These are phyloP conservation scores for Drosophila kanapiae DNA, from an alignment of 1,140 invertebrate genomes.

Conservation along the genomic window DNA sequence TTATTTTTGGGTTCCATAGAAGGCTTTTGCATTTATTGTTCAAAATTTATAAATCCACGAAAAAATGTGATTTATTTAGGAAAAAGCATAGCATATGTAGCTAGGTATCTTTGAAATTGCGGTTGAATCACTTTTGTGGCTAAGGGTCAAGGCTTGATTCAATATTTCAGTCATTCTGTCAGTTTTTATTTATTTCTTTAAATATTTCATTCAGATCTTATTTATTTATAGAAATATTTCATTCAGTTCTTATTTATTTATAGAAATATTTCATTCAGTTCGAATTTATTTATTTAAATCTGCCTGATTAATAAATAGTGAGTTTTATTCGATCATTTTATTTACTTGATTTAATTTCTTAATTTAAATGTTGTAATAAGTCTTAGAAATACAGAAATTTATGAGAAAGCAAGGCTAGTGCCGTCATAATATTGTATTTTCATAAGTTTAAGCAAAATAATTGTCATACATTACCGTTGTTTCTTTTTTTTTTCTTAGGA, in stretches of 20 bases:
- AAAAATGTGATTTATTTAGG: not conserved
- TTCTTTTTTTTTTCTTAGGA: not conserved
- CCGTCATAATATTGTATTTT: no score
- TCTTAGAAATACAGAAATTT: not conserved
- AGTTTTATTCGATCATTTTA: no score
- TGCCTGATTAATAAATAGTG: not conserved
- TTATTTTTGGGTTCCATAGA: not conserved
- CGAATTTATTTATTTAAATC: no score
- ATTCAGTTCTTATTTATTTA: no score
- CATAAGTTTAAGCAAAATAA: not conserved
- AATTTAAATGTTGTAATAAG: not conserved
- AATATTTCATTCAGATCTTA: not conserved
- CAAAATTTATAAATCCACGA: not conserved
- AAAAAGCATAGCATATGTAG: not conserved
- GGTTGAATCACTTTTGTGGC: not conserved
- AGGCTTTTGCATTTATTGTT: not conserved
- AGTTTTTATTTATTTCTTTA: not conserved
- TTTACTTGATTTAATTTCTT: not conserved
- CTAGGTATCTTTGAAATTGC: not conserved
- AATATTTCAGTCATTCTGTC: not conserved
- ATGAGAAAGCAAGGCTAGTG: not conserved
- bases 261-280: no score
- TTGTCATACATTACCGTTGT: conserved; percentile 16
- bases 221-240: not conserved
- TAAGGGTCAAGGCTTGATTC: not conserved